Evolutionary conservation across 2,888 invertebrate species (phyloP), one percentile per base, ranked within the genome.

Genomic region (Drosophila rellima): DNA sequence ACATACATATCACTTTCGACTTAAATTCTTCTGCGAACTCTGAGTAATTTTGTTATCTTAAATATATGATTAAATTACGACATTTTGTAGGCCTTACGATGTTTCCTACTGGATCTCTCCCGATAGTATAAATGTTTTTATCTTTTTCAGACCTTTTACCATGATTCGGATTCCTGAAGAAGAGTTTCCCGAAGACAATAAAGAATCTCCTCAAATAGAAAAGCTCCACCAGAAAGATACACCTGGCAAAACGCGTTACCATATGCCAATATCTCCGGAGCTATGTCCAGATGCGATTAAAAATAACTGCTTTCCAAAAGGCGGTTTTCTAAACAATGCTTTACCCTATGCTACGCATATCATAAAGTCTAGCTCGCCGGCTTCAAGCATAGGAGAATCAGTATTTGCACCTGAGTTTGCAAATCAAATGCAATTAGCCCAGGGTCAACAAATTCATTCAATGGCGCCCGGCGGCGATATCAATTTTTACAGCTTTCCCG

Each of bases 401-500:
- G 57, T 60, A 17, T 72, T 76, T 18, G 29, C 68, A 40, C 59
- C 81, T 8, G 86, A 80, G 33, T 80, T 78, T 40, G 59, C 61
- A 13, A 42, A 60, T 45, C 82, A 81, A 60, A 78, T 83, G 44
- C 76, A 78, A 50, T 18, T 76, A 37, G 23, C 60, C 1, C 81
- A 81, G 60, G 40, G 64, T 13, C 82, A 82, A 37, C 74, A 83
- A 29, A 57, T 78, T 8, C 67, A 78, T 23, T 8, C 67, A 47
- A 72, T 83, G 68, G 52, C 70, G 0, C 74, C 88, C 0, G 63
- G 48, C 10, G 70, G 70, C 2, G 83, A 88, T 26, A 70, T 80
- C 0, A 80, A 71, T 17, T 80, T 86, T 55, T 88, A 88, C 37
- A 80, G 71, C 33, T 71, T 86, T 59, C 87, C 83, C 5, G 83